Percentiles rank a stretch among this genome's conserved stretches.
Conservation (phyloP, 2,888 invertebrate genomes). For the Caenorhabditis sp. region DNA sequence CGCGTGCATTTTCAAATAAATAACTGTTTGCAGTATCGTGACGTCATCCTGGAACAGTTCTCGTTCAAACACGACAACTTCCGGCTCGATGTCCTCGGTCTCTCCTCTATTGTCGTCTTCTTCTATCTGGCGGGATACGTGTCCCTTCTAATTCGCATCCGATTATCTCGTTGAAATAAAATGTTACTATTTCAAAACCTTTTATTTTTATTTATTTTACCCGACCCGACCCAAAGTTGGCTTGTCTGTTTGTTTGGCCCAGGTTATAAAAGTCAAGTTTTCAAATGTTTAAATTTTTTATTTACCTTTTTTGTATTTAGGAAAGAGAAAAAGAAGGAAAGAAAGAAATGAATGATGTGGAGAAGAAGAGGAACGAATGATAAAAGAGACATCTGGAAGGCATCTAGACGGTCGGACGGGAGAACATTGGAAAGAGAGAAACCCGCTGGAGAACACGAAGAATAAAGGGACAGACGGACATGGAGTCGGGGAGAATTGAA, state of each 20-base stretch:
- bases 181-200: no score
- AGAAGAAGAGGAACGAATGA: background rate
- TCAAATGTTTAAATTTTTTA: constrained; percentile 3
- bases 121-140: constrained; percentile 70
- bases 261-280: no score
- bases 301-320: background rate
- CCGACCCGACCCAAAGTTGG: no score
- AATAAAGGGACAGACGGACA: background rate
- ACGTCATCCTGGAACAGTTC: constrained; percentile 58
- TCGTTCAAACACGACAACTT: constrained; percentile 64
- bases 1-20: no score
- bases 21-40: constrained; percentile 19
- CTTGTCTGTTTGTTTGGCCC: no score
- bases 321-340: background rate
- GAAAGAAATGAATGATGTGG: background rate
- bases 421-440: constrained; percentile 32
- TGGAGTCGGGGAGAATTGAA: background rate
- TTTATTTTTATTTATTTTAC: no score
- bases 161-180: constrained; percentile 15
- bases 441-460: constrained; percentile 28
- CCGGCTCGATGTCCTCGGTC: constrained; percentile 44
- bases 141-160: constrained; percentile 61
- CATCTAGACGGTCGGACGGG: constrained; percentile 5
- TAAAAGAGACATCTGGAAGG: background rate
- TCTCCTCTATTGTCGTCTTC: constrained; percentile 20